These are phyloP conservation scores for Oceanites oceanicus DNA, from an alignment of 2,113 vertebrate species.

Conservation along the genomic window DNA sequence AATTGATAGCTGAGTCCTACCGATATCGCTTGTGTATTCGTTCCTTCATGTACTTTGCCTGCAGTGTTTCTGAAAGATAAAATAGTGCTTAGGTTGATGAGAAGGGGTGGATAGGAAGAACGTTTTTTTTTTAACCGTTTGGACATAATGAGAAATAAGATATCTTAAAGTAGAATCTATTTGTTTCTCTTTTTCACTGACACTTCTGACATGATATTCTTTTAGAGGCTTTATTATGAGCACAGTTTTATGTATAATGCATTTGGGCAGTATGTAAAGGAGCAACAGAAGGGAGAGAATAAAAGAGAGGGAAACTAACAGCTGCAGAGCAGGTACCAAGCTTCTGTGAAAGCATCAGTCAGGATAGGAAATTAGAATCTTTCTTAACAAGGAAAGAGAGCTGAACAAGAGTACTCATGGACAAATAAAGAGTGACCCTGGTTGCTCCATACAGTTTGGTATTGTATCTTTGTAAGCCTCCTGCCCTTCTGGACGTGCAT, in stretches of 20 bases:
- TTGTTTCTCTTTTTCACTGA: conserved; percentile 1
- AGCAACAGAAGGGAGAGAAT: neutral
- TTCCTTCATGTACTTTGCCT: conserved; percentile 21
- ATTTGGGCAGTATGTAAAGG: neutral
- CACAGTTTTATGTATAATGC: neutral
- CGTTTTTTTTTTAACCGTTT: neutral
- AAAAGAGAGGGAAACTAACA: neutral
- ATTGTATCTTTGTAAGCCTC: neutral
- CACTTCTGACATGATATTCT: neutral
- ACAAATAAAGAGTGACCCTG: neutral
- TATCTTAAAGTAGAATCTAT: neutral
- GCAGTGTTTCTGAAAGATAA: conserved; percentile 38
- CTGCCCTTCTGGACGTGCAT: neutral
- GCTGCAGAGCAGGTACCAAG: neutral
- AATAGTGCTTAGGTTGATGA: neutral
- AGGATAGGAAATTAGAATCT: neutral
- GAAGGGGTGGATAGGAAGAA: neutral
- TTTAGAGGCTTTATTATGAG: neutral
- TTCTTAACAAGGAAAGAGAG: neutral
- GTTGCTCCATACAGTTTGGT: neutral
- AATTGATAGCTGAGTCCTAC: conserved; percentile 43
- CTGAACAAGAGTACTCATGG: neutral
- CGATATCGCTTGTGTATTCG: neutral
- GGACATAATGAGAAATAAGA: neutral
- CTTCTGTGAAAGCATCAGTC: neutral